Base-by-base conservation (phyloP, 1,140 invertebrate genomes). In the Heliconius melpomene region DNA sequence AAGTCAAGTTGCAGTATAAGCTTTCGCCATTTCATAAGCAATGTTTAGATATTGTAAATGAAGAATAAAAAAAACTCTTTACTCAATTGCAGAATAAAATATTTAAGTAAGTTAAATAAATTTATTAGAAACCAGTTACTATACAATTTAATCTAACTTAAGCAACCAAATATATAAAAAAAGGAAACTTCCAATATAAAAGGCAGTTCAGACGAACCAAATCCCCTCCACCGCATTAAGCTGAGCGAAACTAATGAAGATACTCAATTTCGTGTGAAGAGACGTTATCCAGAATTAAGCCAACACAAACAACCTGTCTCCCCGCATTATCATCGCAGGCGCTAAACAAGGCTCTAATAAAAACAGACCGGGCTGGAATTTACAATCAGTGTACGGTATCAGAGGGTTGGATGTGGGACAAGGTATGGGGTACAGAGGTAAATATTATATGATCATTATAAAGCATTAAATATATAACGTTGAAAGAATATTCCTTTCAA, bases 371-470 rank as follows among this genome's bases (percentile, higher is more conserved):
- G 74, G 78, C 77, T 77, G 84, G 82, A 89, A 89, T 90, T 90
- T 89, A 89, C 89, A 87, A 89, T 90, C 87, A 87, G 84, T 78
- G 83, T 80, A 82, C 85, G 70, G 76, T 82, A 84, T 87, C 83
- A 82, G 84, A 88, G 85, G 79, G 84, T 82, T 76, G 66, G 26
- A 66, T 79, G 72, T 79, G 80, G 81, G 81, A 16, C 78, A 85
- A 85, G 74, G 52, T 57, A 79, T 29, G 66, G 66, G 81, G 36
- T 36, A 7, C 7, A 79, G 78, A 57, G 79, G 23, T 29, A 6
- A 2, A 2, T 66, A 6, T 13, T 66, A 66, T 66, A 66, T 29
- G 16, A 1, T 29, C 1, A 57, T 46, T 46, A 46, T 16, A 16
- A 16, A 46, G 16, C 1, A 46, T 5, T 46, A 46, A 46, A 46